A percentile compares a stretch with the other conserved stretches of the same genome.
phyloP scores from a whole-genome alignment of 1,140 invertebrate genomes.

The Atta cephalotes region DNA sequence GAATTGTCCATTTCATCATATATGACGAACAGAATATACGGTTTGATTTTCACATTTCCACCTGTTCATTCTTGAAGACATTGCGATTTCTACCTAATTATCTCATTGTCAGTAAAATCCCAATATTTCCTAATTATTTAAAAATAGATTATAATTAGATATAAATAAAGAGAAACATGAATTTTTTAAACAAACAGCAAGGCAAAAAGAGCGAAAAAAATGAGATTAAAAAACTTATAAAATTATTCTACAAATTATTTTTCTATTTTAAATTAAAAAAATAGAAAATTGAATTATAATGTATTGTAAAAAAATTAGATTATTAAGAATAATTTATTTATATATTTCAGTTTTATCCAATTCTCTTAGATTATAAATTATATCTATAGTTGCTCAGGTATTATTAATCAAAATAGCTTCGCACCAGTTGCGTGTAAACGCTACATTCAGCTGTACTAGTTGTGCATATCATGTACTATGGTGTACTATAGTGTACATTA shows the following conservation, averaged over 20 bases:
- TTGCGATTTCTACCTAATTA: slow-evolving; percentile 27
- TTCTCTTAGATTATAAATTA: neutral
- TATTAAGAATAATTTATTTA: neutral
- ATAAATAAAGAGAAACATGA: slow-evolving; percentile 25
- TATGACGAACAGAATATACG: neutral
- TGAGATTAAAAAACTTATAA: neutral
- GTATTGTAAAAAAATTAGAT: neutral
- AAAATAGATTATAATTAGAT: slow-evolving; percentile 3
- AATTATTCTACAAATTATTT: neutral
- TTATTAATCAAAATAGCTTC: too few species aligned
- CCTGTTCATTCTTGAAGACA: neutral
- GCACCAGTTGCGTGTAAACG: too few species aligned
- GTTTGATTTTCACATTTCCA: slow-evolving; percentile 2
- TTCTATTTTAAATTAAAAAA: neutral
- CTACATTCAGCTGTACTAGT: too few species aligned
- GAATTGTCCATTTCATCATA: neutral
- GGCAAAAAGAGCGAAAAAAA: too few species aligned
- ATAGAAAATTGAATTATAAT: neutral
- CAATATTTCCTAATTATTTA: neutral
- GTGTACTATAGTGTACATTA: too few species aligned
- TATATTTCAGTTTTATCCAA: neutral
- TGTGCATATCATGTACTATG: too few species aligned
- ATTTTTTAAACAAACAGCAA: neutral
- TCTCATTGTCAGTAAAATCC: neutral
- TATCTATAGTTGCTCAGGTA: too few species aligned